Conservation (phyloP, 2,113 vertebrate species). For the Phalacrocorax aristotelis region DNA sequence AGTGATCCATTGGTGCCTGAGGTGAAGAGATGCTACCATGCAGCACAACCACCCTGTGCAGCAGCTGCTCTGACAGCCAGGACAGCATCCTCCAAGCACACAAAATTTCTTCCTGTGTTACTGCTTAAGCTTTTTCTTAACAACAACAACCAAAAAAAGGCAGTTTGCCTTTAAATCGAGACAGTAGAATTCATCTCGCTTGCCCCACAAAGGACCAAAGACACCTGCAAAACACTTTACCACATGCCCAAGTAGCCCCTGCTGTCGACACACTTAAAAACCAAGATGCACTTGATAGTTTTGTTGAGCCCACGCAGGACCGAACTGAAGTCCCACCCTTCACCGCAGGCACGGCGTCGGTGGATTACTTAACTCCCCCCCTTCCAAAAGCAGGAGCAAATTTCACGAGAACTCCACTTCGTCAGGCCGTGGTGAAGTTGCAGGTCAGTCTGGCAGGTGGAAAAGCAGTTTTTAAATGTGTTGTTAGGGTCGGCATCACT, state of each 20-base stretch:
- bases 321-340: background rate
- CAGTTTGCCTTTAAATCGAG: background rate
- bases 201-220: background rate
- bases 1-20: background rate
- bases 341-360: background rate
- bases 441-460: background rate
- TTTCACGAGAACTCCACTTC: rapidly evolving
- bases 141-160: too few relatives aligned
- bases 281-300: background rate
- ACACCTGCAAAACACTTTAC: background rate
- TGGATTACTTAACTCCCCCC: background rate
- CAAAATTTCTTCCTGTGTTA: background rate
- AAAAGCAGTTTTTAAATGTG: background rate
- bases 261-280: background rate
- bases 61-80: background rate
- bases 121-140: background rate
- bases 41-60: background rate
- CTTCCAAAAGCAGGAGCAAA: background rate
- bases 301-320: background rate
- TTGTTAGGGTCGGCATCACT: background rate
- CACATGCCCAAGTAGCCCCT: background rate
- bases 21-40: background rate
- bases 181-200: background rate
- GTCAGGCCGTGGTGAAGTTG: background rate
- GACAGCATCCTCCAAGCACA: background rate